phyloP scores from a whole-genome alignment of 2,888 invertebrate genomes.

The Melanchra persicariae region DNA sequence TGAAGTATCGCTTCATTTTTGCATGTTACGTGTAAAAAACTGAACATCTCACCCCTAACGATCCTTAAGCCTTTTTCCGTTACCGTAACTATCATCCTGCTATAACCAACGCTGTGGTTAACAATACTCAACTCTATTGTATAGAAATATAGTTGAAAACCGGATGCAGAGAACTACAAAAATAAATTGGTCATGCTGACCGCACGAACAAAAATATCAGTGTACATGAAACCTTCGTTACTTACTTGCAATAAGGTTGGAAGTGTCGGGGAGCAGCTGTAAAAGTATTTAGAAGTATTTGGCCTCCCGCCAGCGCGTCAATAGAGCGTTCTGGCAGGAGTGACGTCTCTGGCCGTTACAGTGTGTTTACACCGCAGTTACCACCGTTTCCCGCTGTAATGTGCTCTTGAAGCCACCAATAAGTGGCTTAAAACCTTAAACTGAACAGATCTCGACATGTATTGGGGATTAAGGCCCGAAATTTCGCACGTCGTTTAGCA shows the following conservation, averaged over 20 bases:
- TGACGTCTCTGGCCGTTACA: constrained; percentile 65
- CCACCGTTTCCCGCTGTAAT: constrained; percentile 66
- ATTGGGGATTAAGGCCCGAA: constrained; percentile 32
- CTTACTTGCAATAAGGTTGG: constrained; percentile 24
- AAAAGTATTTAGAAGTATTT: constrained; percentile 35
- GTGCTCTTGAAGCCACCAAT: constrained; percentile 54
- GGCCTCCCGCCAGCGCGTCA: constrained; percentile 72
- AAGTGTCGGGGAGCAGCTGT: neutral
- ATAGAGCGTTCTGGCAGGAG: constrained; percentile 68
- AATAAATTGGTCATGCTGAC: constrained; percentile 63
- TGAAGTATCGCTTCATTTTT: constrained; percentile 57
- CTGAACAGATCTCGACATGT: constrained; percentile 34
- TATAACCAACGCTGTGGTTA: constrained; percentile 46
- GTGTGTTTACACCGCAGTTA: constrained; percentile 72
- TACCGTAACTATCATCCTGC: constrained; percentile 68
- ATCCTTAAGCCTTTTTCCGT: constrained; percentile 70
- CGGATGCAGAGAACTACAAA: constrained; percentile 36
- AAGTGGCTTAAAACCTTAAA: constrained; percentile 44
- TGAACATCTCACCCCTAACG: constrained; percentile 67
- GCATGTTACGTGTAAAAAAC: constrained; percentile 58
- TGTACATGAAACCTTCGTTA: constrained; percentile 1
- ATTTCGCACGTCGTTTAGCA: constrained; percentile 22
- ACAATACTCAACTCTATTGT: constrained; percentile 35
- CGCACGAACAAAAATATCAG: constrained; percentile 49
- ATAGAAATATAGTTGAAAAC: constrained; percentile 34